Evolutionary conservation across 1,140 invertebrate species (phyloP).

Genomic region (Penaeus chinensis): DNA sequence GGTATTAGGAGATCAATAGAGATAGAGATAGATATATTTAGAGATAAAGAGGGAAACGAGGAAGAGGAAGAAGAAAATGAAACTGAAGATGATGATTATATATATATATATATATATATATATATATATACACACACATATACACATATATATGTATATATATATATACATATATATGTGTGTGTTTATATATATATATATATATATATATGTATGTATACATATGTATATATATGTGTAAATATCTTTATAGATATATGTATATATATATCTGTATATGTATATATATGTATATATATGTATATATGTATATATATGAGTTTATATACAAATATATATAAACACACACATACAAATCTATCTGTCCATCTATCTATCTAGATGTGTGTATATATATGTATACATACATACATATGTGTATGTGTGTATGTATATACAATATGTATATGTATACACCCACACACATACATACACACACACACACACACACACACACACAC

Average conservation of each 20-base stretch:
- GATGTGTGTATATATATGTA: no score
- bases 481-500: background rate
- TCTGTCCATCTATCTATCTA: no score
- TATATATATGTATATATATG: no score
- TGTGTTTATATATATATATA: slow-evolving; percentile 16
- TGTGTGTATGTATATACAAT: no score
- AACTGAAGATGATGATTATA: background rate
- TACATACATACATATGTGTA: no score
- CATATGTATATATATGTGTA: background rate
- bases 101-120: slow-evolving; percentile 31
- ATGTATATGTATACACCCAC: background rate
- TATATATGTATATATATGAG: no score
- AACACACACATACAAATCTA: no score
- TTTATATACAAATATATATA: no score
- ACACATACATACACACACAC: background rate
- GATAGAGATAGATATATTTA: background rate
- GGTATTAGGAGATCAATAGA: background rate
- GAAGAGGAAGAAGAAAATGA: background rate
- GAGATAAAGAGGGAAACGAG: no score
- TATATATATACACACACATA: slow-evolving; percentile 32
- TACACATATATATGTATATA: slow-evolving; percentile 13
- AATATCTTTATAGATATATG: background rate
- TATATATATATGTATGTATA: no score
- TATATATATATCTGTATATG: background rate
- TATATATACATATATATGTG: slow-evolving; percentile 17